These are phyloP conservation scores for Ashinkailepas kermadecensis DNA, from an alignment of 2,888 invertebrate genomes.

Conservation along the genomic window DNA sequence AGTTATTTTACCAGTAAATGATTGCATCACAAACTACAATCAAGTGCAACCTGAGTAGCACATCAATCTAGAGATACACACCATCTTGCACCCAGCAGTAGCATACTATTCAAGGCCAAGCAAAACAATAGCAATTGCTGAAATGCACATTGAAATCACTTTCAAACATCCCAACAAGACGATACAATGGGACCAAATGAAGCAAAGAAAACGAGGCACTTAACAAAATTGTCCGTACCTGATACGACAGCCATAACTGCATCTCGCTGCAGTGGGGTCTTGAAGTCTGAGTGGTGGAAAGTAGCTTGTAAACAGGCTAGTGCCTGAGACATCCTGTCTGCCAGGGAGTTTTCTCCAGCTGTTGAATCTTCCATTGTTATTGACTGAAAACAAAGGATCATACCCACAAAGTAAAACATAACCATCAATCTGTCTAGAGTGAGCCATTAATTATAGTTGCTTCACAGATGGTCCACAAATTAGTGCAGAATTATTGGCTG, in stretches of 20 bases:
- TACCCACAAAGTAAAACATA: no score
- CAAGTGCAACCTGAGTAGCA: background rate
- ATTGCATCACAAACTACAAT: no score
- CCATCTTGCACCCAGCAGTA: background rate
- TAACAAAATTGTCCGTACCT: conserved; percentile 22
- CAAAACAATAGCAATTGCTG: no score
- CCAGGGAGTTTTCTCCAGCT: background rate
- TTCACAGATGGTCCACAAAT: no score
- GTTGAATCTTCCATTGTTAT: no score
- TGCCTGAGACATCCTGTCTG: background rate
- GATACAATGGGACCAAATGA: background rate
- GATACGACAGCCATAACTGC: conserved; percentile 30
- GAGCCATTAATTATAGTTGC: no score
- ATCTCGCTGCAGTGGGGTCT: conserved; percentile 30
- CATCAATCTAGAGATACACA: background rate
- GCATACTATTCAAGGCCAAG: background rate
- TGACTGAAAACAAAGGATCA: no score
- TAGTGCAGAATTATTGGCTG: no score
- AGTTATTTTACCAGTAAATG: no score
- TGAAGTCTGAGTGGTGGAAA: conserved; percentile 30
- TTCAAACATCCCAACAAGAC: no score
- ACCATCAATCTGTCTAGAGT: no score
- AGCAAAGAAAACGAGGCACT: background rate
- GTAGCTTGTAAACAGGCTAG: conserved; percentile 20
- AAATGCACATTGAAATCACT: no score